Percentiles rank a stretch among this genome's conserved stretches.
Evolutionary conservation across 2,888 invertebrate genomes (phyloP).

Genomic region (Agrochola lota): DNA sequence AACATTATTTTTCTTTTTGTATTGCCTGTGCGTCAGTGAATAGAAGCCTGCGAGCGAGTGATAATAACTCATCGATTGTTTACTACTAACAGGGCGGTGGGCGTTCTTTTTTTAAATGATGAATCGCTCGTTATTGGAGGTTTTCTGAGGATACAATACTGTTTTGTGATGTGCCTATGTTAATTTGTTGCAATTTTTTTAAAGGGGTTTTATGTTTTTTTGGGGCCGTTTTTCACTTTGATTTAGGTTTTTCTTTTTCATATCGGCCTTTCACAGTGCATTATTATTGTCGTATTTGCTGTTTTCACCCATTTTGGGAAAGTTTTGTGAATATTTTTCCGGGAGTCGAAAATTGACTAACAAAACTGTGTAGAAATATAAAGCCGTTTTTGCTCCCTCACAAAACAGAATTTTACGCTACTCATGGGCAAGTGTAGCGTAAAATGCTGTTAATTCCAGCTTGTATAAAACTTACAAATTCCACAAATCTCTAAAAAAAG

Average conservation of each 20-base stretch:
- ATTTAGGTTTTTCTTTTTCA: neutral
- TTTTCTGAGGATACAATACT: conserved; percentile 47
- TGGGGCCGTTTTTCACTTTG: neutral
- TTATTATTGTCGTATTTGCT: neutral
- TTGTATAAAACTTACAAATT: neutral
- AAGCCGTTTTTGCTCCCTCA: neutral
- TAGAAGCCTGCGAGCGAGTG: conserved; percentile 82
- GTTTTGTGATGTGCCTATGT: conserved; percentile 26
- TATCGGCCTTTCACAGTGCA: neutral
- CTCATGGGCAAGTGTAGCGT: neutral
- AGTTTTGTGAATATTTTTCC: neutral
- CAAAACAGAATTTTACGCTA: neutral
- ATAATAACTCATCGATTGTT: conserved; percentile 90
- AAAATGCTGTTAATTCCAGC: neutral
- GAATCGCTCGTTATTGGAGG: conserved; percentile 58
- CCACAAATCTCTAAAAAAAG: neutral
- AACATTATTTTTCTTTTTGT: conserved; percentile 84
- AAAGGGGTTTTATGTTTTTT: neutral
- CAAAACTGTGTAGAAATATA: neutral
- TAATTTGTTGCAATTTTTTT: conserved; percentile 45
- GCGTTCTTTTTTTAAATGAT: conserved; percentile 69
- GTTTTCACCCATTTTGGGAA: neutral
- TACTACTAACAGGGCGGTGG: conserved; percentile 76
- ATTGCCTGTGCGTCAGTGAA: conserved; percentile 73
- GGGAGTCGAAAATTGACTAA: neutral